phyloP scores from a whole-genome alignment of 1,140 invertebrate species.

The Caenorhabditis briggsae region DNA sequence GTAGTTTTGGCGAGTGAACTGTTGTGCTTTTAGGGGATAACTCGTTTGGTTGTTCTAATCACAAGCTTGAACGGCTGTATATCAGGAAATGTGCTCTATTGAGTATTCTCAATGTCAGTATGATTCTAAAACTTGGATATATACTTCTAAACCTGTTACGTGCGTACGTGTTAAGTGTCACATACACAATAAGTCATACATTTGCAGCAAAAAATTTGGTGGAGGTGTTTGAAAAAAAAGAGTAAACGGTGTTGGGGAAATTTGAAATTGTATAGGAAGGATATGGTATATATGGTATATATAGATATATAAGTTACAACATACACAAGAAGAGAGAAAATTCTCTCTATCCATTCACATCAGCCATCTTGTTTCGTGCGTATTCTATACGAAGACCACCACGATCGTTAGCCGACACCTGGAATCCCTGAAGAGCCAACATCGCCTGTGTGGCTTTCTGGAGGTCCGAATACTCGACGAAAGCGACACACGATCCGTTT shows the following conservation, averaged over 20 bases:
- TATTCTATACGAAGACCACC: slow-evolving; percentile 97
- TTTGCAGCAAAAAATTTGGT: neutral
- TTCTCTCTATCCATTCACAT: slow-evolving; percentile 77
- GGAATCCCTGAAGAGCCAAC: slow-evolving; percentile 91
- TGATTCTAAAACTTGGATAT: no score
- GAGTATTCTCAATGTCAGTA: neutral
- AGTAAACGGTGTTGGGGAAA: neutral
- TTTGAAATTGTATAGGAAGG: no score
- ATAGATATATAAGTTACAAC: slow-evolving; percentile 11
- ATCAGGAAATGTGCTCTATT: neutral
- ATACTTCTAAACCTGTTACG: no score
- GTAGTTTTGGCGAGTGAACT: neutral
- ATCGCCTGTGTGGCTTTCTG: slow-evolving; percentile 90
- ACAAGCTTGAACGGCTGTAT: no score
- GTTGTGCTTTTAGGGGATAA: neutral
- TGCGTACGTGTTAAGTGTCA: slow-evolving; percentile 1
- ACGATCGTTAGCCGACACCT: slow-evolving; percentile 92
- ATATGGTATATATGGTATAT: no score
- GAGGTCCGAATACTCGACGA: slow-evolving; percentile 94
- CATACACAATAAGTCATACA: neutral
- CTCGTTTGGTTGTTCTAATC: neutral
- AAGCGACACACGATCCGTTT: slow-evolving; percentile 90
- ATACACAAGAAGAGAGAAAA: slow-evolving; percentile 5
- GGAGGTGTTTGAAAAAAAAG: neutral
- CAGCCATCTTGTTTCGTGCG: slow-evolving; percentile 96